A percentile compares a stretch with the other conserved stretches of the same genome.
Evolutionary conservation across 2,797 vertebrate genomes (phyloP).

Genomic region (Loris lydekkerianus): DNA sequence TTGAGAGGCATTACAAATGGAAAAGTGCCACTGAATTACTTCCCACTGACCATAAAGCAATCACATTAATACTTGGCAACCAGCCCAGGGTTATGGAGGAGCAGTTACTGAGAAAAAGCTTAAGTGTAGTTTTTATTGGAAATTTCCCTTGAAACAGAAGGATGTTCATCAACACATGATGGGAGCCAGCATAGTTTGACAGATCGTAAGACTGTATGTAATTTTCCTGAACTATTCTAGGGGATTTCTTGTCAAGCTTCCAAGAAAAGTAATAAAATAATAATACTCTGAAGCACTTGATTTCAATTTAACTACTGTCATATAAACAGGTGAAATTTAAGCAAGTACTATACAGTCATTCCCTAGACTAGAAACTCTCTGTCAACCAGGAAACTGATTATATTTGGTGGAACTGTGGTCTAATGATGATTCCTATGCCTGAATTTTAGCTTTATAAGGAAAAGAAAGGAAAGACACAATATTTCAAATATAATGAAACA

Average conservation of each 20-base stretch:
- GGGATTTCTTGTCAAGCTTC: not conserved
- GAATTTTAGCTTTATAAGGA: not conserved
- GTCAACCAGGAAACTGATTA: not conserved
- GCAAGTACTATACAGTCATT: not conserved
- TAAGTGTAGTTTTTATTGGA: slow-evolving; percentile 62
- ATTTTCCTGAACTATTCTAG: not conserved
- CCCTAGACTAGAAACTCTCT: not conserved
- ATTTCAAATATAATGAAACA: not conserved
- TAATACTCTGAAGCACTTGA: slow-evolving; percentile 5
- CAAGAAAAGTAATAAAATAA: slow-evolving; percentile 45
- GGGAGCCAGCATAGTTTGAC: not conserved
- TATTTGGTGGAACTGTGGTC: not conserved
- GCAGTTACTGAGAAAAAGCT: slow-evolving; percentile 10
- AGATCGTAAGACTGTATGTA: not conserved
- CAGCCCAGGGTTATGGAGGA: slow-evolving; percentile 43
- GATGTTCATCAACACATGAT: not conserved
- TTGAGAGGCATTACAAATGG: slow-evolving; percentile 64
- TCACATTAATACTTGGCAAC: slow-evolving; percentile 73
- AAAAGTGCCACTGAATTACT: slow-evolving; percentile 48
- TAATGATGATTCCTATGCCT: not conserved
- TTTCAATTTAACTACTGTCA: not conserved
- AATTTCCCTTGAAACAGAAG: slow-evolving; percentile 50
- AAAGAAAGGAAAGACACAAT: slow-evolving; percentile 24
- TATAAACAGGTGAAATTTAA: slow-evolving; percentile 43
- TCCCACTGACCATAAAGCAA: slow-evolving; percentile 70